Evolutionary conservation across 2,797 vertebrate species (phyloP).

Genomic region (Carcharodon carcharias): DNA sequence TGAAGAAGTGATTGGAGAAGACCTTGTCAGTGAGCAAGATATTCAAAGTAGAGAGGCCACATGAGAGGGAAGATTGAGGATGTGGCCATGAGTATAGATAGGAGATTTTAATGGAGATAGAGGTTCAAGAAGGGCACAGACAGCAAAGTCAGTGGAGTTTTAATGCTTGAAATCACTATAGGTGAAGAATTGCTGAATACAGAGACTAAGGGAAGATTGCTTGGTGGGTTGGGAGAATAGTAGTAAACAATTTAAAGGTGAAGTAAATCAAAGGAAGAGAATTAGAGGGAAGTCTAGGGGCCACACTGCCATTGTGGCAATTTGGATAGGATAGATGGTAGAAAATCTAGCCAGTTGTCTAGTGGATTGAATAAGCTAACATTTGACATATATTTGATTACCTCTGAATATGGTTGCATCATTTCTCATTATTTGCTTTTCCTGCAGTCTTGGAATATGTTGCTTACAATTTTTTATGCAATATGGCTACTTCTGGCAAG

Average conservation of each 20-base stretch:
- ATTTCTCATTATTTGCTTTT: neutral
- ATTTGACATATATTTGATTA: neutral
- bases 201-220: neutral
- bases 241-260: neutral
- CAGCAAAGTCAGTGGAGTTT: neutral
- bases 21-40: neutral
- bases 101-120: neutral
- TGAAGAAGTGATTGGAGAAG: neutral
- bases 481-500: too few species aligned
- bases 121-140: neutral
- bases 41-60: neutral
- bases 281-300: too few species aligned
- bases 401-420: neutral
- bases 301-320: too few species aligned
- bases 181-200: neutral
- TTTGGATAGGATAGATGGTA: neutral
- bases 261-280: neutral
- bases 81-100: neutral
- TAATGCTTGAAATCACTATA: neutral
- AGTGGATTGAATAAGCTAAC: neutral
- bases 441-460: neutral
- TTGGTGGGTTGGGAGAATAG: neutral
- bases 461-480: too few species aligned
- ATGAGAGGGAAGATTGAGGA: neutral
- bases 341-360: neutral